Evolutionary conservation across 2,888 invertebrate species (phyloP).

Genomic region (Galeruca laticollis): DNA sequence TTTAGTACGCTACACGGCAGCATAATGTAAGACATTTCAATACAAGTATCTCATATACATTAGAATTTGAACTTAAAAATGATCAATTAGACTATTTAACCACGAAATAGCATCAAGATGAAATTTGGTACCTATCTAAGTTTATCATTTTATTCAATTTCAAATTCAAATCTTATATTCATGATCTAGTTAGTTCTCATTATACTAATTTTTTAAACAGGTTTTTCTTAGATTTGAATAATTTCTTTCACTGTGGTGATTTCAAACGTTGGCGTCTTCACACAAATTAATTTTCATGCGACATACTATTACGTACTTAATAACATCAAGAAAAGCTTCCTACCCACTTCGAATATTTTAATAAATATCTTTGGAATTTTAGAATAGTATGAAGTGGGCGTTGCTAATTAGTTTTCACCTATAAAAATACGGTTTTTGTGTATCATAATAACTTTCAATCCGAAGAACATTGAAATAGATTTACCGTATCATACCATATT

Average conservation of each 20-base stretch:
- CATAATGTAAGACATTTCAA: too few relatives aligned
- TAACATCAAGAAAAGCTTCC: neutral
- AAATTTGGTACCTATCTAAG: neutral
- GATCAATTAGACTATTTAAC: too few relatives aligned
- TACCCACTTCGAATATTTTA: slow-evolving; percentile 1
- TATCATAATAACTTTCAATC: neutral
- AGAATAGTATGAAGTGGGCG: slow-evolving; percentile 1
- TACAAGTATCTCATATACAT: too few relatives aligned
- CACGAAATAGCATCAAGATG: too few relatives aligned
- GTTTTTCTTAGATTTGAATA: neutral
- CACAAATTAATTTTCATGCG: neutral
- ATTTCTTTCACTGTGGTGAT: neutral
- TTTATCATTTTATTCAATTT: neutral
- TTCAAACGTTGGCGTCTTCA: neutral
- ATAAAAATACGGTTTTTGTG: neutral
- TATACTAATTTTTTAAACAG: neutral
- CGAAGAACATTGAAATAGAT: neutral
- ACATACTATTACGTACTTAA: neutral
- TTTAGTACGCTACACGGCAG: too few relatives aligned
- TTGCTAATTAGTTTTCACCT: slow-evolving; percentile 2
- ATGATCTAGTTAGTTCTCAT: neutral
- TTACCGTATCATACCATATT: neutral
- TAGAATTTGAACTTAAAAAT: too few relatives aligned
- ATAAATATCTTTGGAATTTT: neutral
- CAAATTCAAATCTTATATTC: neutral